A percentile compares a stretch with the other conserved stretches of the same genome.
phyloP scores from a whole-genome alignment of 2,797 vertebrate genomes.

The Squalus acanthias region DNA sequence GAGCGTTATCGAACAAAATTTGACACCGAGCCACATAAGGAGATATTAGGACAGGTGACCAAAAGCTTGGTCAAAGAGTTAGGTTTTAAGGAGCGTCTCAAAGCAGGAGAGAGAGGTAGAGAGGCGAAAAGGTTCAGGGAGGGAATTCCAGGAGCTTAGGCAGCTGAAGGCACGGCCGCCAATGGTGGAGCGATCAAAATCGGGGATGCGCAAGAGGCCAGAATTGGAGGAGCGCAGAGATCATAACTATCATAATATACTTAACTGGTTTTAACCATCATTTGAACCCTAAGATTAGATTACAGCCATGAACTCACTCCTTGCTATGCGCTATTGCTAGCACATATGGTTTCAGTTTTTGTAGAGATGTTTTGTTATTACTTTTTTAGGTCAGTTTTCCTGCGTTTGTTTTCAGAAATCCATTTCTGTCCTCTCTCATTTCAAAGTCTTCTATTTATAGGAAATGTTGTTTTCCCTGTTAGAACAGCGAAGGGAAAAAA shows the following conservation, averaged over 20 bases:
- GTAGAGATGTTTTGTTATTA: not conserved
- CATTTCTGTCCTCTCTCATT: not conserved
- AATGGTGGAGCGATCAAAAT: not conserved
- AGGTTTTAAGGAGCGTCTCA: not conserved
- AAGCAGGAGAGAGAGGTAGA: not conserved
- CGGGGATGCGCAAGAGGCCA: not conserved
- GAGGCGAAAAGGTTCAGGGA: not conserved
- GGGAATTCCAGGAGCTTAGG: not conserved
- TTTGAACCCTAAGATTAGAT: not conserved
- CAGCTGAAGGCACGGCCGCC: not conserved
- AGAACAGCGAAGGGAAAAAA: not conserved
- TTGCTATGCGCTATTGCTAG: not conserved
- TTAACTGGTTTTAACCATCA: not conserved
- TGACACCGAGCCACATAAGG: not conserved
- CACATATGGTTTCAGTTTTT: conserved; percentile 7
- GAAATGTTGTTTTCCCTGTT: not conserved
- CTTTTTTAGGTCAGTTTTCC: not conserved
- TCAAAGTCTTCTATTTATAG: not conserved
- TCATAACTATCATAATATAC: not conserved
- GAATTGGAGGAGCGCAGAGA: not conserved
- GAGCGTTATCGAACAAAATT: not conserved
- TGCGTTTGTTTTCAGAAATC: not conserved
- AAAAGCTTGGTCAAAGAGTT: not conserved
- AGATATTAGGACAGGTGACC: not conserved
- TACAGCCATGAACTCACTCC: not conserved